Base-by-base conservation (phyloP, 2,797 vertebrate genomes). In the Thamnophis elegans region DNA sequence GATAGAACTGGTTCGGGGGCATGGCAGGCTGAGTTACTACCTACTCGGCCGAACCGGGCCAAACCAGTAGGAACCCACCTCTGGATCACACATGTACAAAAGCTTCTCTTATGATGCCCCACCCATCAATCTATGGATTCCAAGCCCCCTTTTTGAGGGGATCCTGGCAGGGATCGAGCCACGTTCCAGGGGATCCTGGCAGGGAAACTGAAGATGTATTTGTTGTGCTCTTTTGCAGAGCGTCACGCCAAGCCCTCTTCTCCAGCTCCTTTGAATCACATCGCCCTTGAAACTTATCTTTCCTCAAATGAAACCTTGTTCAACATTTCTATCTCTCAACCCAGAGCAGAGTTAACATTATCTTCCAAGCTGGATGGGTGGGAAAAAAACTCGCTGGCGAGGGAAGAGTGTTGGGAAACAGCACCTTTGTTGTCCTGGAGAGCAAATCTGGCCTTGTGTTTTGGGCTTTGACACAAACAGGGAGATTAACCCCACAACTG, bases 261-360 rank as follows among this genome's bases (percentile, higher is more conserved):
- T 54, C 13, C 26, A 16, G 32, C 73, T 82, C 28, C 20, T 11
- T 12, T 20, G 85, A 32, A 58, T 47, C 58, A 25, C 36, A 8
- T 47, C 65, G 88, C 32, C 88, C 51, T 92, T 90, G 88, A 85
- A 82, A 92, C 47, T 65, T 89, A 85, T 92, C 88, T 92, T 14
- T 20, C 78, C 32, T 85, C 13, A 73, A 87, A 89, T 28, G 55
- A 16, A 26, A 53, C 5, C 7, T 56, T 86, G 47, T 36, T 25
- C n/a, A 16, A 28, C 32, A 14, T 86, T 78, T 78, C 56, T 51
- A 20, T 42, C 55, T 60, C 26, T n/a, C 54, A 36, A 78, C 55
- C 59, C 55, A 55, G 32, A 82, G 56, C 51, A 32, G 18, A 55
- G 47, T 88, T 56, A 85, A 87, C 4, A 2, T 36, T 55, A 58